A percentile compares a stretch with the other conserved stretches of the same genome.
Conservation (phyloP, 2,113 vertebrate genomes). For the Phalacrocorax aristotelis region DNA sequence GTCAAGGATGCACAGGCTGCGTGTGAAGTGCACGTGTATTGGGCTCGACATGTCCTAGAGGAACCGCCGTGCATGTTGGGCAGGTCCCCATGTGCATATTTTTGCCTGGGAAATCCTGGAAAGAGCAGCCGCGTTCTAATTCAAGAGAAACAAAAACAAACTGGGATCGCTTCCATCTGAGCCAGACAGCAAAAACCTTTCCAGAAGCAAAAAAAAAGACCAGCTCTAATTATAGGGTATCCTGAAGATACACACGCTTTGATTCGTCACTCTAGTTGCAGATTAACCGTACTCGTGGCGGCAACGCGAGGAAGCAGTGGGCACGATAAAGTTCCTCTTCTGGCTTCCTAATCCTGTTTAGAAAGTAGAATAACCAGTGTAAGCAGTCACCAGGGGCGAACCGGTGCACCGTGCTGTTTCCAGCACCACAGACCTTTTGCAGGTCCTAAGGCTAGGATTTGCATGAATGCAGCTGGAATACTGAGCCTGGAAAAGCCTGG, state of each 20-base stretch:
- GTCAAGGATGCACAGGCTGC: fast-evolving
- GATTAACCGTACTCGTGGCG: neutral
- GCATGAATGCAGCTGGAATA: neutral
- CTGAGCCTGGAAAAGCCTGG: neutral
- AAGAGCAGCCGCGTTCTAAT: neutral
- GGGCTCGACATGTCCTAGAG: neutral
- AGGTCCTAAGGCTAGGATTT: neutral
- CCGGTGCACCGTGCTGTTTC: neutral
- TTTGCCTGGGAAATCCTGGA: conserved; percentile 56
- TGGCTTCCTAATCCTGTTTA: neutral
- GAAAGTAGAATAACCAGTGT: neutral
- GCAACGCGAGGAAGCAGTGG: neutral
- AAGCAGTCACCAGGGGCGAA: neutral
- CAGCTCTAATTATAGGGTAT: conserved; percentile 45
- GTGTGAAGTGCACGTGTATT: fast-evolving
- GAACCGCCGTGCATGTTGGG: neutral
- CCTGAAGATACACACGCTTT: neutral
- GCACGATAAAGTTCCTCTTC: neutral
- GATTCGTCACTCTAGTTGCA: conserved; percentile 5
- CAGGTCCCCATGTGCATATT: neutral
- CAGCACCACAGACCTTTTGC: neutral
- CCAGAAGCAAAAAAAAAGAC: neutral
- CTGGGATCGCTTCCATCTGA: conserved; percentile 46
- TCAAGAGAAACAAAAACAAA: conserved; percentile 52
- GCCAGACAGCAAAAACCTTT: conserved; percentile 46